Evolutionary conservation across 2,888 invertebrate genomes (phyloP).

Genomic region (Apodemia mormo): DNA sequence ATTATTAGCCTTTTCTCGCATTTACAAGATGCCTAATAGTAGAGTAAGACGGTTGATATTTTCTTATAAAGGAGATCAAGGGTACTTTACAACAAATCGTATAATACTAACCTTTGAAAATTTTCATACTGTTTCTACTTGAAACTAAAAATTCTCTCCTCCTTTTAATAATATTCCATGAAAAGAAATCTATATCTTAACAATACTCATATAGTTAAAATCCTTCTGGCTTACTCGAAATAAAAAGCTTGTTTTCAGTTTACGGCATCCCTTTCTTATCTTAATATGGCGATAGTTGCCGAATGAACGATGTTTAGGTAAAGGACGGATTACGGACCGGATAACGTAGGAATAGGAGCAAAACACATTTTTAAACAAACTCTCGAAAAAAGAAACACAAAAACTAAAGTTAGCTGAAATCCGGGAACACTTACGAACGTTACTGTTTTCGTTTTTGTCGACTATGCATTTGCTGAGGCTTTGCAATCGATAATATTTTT

Average conservation of each 20-base stretch:
- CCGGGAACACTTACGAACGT: constrained; percentile 1
- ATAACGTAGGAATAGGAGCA: constrained; percentile 45
- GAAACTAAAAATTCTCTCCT: no score
- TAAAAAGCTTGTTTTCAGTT: constrained; percentile 67
- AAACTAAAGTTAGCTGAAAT: constrained; percentile 11
- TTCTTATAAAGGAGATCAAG: no score
- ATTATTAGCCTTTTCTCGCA: no score
- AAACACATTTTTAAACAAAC: constrained; percentile 41
- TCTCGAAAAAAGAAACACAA: constrained; percentile 30
- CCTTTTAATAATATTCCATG: no score
- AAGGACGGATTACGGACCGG: constrained; percentile 46
- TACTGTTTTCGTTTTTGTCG: constrained; percentile 2
- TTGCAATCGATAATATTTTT: neutral
- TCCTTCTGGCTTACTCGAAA: constrained; percentile 49
- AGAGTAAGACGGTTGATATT: no score
- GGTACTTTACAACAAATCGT: no score
- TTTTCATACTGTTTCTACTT: no score
- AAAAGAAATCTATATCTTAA: neutral
- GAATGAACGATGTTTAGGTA: constrained; percentile 60
- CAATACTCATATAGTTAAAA: constrained; percentile 41
- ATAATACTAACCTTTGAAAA: no score
- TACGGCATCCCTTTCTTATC: constrained; percentile 70
- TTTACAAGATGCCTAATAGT: no score
- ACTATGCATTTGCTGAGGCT: neutral
- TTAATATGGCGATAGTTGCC: constrained; percentile 65